Conservation (phyloP, 2,113 vertebrate species). For the Eptesicus fuscus region DNA sequence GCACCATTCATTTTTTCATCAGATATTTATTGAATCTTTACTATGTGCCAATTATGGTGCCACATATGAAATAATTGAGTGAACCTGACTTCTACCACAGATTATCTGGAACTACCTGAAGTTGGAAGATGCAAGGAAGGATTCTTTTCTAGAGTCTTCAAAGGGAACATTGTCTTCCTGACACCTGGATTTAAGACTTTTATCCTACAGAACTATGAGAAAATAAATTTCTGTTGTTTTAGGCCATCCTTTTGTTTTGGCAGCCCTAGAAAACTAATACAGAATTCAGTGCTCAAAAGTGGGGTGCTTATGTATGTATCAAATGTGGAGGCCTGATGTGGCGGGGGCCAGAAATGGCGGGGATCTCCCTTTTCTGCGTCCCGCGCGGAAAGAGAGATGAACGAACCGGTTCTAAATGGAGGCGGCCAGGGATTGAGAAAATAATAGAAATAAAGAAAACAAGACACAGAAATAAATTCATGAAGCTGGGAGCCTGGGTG, state of each 20-base stretch:
- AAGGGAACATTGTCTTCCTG: background rate
- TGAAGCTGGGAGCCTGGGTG: no score
- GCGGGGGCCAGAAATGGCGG: no score
- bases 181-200: background rate
- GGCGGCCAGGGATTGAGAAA: no score
- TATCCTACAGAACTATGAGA: background rate
- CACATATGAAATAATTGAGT: background rate
- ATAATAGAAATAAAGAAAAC: no score
- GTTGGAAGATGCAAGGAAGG: background rate
- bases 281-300: background rate
- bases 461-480: no score
- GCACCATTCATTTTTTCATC: background rate
- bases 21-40: background rate
- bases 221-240: background rate
- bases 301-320: background rate
- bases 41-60: background rate
- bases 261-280: background rate
- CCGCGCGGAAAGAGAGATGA: no score
- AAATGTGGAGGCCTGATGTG: no score
- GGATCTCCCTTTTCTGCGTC: no score
- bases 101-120: fast-evolving
- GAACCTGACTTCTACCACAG: background rate
- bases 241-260: background rate
- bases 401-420: no score
- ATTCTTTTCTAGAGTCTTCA: background rate